Base-by-base conservation (phyloP, 1,140 invertebrate species). In the Eupeodes corollae region DNA sequence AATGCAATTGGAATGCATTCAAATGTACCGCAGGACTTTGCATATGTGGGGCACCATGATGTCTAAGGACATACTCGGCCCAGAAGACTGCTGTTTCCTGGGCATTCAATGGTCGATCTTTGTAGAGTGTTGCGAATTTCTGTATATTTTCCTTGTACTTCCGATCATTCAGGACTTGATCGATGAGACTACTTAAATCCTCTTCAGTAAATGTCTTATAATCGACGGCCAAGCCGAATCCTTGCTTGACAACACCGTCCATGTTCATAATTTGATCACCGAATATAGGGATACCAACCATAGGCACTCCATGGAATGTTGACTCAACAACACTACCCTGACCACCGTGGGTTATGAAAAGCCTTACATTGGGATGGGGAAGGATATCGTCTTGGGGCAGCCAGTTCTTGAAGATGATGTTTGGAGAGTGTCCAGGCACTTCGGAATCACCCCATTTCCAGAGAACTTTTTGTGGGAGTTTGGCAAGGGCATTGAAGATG, bases 311-410 rank as follows among this genome's bases (percentile, higher is more conserved):
- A 53, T 79, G 75, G 63, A 77, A 76, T 3, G 83, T 56, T 6
- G 80, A 75, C 66, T 86, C 83, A 53, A 79, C 73, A 10, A 77
- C 68, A 42, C 81, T 80, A 33, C 80, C 69, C 34, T 76, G 54
- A 18, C 83, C 83, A 31, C 79, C 80, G 54, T 84, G 80, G 2
- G 79, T 79, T 21, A 86, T 75, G 54, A 85, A 82, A 0, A 72
- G 69, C 56, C 73, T 75, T 3, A 80, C 61, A 52, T 82, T 82
- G 12, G 70, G 70, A 68, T 83, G 80, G 44, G 72, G 80, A 6
- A 46, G 57, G 53, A 83, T 66, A 53, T 80, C 79, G 47, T 74
- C 76, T 56, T 85, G 80, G 0, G 81, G 81, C 5, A 82, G 52
- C 81, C 82, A 84, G 44, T 74, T 75, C 34, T 60, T 66, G 1